phyloP scores from a whole-genome alignment of 2,888 invertebrate species.

The Octodonta nipae region DNA sequence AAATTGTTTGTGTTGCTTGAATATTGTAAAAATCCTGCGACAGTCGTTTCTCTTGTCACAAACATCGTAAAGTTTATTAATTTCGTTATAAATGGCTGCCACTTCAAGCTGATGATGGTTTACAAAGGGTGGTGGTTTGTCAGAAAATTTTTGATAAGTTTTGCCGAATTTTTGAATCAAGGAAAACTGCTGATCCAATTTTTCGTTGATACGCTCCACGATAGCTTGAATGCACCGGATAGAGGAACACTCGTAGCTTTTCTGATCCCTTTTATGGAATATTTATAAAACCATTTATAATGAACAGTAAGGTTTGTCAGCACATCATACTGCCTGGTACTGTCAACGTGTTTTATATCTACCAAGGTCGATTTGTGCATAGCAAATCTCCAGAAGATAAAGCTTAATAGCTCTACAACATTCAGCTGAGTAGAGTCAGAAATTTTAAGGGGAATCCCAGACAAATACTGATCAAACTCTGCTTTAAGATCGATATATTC shows the following conservation, averaged over 20 bases:
- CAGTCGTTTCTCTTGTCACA: constrained; percentile 16
- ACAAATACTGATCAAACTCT: constrained; percentile 37
- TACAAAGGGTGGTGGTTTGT: constrained; percentile 26
- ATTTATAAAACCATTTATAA: constrained; percentile 61
- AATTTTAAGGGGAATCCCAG: constrained; percentile 22
- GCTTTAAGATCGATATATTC: constrained; percentile 40
- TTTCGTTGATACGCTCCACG: constrained; percentile 22
- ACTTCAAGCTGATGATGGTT: constrained; percentile 21
- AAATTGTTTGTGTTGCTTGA: constrained; percentile 12
- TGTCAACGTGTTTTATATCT: constrained; percentile 17
- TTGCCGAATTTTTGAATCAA: constrained; percentile 26
- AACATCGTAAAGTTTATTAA: constrained; percentile 18
- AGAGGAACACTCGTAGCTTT: constrained; percentile 13
- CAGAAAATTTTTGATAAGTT: constrained; percentile 24
- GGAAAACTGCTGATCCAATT: constrained; percentile 25
- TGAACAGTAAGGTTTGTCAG: constrained; percentile 52
- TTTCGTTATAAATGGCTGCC: constrained; percentile 15
- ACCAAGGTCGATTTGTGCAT: constrained; percentile 31
- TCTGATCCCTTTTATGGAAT: constrained; percentile 35
- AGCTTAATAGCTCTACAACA: constrained; percentile 36
- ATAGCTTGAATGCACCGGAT: constrained; percentile 14
- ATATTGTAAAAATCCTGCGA: constrained; percentile 12
- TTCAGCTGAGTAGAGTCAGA: constrained; percentile 30
- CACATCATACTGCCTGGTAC: constrained; percentile 34
- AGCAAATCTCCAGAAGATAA: constrained; percentile 41